Evolutionary conservation across 2,888 invertebrate species (phyloP).

Genomic region (Orchesellides sinensis): DNA sequence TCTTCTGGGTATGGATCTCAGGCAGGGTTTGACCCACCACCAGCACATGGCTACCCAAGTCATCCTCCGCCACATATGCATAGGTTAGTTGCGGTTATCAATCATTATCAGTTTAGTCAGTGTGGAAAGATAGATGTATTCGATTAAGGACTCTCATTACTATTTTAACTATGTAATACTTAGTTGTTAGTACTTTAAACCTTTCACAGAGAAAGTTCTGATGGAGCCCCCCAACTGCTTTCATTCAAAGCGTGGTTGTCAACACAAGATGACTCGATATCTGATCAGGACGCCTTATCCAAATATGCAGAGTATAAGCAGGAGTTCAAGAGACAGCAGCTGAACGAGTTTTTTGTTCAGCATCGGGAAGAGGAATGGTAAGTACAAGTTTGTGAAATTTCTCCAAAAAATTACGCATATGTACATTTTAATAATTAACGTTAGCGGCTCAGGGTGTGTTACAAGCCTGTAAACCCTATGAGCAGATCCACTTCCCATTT

Average conservation of each 20-base stretch:
- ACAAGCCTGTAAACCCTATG: too few relatives aligned
- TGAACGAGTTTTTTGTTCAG: constrained; percentile 98
- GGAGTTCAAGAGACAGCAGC: constrained; percentile 96
- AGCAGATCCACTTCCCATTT: not conserved
- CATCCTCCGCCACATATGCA: constrained; percentile 77
- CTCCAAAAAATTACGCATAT: not conserved
- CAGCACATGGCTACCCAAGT: constrained; percentile 48
- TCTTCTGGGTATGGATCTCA: constrained; percentile 70
- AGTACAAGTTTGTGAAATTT: constrained; percentile 76
- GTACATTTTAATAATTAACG: not conserved
- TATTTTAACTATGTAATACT: not conserved
- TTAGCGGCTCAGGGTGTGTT: not conserved
- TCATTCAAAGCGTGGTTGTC: constrained; percentile 97
- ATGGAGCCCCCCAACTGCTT: constrained; percentile 91
- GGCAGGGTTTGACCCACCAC: constrained; percentile 62
- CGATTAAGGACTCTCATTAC: not conserved
- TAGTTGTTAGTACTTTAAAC: not conserved
- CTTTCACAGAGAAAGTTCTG: constrained; percentile 73
- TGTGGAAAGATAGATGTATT: not conserved
- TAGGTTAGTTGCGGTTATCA: constrained; percentile 78
- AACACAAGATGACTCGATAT: constrained; percentile 98
- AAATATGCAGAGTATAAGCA: constrained; percentile 99
- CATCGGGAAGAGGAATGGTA: constrained; percentile 99
- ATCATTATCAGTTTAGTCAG: not conserved
- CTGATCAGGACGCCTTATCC: constrained; percentile 96